Conservation (phyloP, 1,140 invertebrate species). For the Lordiphosa collinella region DNA sequence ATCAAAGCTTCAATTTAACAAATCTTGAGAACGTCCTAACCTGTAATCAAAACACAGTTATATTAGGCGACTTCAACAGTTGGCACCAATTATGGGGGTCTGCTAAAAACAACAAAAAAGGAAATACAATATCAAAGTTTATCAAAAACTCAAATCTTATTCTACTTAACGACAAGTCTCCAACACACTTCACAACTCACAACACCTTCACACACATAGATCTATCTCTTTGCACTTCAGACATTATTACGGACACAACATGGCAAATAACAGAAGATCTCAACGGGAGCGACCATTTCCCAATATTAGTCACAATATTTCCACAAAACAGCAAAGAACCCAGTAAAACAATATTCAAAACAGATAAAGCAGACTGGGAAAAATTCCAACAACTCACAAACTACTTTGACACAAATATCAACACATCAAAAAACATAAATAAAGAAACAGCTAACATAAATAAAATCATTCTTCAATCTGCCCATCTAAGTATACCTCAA, state of each 20-base stretch:
- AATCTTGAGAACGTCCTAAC: no score
- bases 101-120: no score
- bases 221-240: not conserved
- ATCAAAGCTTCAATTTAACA: no score
- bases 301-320: not conserved
- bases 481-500: not conserved
- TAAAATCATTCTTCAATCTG: not conserved
- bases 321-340: not conserved
- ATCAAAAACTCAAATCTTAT: not conserved
- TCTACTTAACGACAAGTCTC: conserved; percentile 2
- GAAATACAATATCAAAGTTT: not conserved
- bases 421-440: not conserved
- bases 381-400: no score
- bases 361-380: no score
- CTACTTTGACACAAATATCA: not conserved
- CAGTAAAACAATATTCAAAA: no score
- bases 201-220: conserved; percentile 11
- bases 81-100: no score
- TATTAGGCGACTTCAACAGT: no score
- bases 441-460: not conserved
- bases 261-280: not conserved
- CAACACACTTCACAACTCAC: conserved; percentile 11
- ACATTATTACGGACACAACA: not conserved
- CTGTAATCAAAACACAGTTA: no score
- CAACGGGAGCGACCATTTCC: not conserved